These are phyloP conservation scores for Orthosia cruda DNA, from an alignment of 2,888 invertebrate species.

Conservation along the genomic window DNA sequence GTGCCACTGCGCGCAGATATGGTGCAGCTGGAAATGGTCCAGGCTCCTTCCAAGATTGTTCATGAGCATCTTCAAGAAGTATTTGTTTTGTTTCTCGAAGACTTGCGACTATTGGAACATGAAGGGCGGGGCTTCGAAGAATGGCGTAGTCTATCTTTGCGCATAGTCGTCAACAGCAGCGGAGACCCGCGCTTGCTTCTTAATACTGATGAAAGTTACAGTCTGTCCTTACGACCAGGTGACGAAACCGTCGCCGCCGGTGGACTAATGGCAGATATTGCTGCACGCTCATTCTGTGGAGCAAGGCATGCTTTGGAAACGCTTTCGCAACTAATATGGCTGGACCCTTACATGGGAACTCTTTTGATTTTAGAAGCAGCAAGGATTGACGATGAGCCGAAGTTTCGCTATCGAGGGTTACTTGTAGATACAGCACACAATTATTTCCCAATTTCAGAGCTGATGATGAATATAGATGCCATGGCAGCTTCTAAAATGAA, in stretches of 20 bases:
- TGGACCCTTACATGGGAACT: conserved; percentile 92
- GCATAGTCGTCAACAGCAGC: conserved; percentile 87
- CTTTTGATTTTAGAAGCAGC: conserved; percentile 93
- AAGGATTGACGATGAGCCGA: conserved; percentile 94
- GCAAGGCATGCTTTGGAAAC: conserved; percentile 95
- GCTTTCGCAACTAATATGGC: conserved; percentile 95
- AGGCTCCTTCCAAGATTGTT: conserved; percentile 79
- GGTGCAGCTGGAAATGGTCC: conserved; percentile 85
- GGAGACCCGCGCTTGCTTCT: conserved; percentile 91
- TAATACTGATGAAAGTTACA: conserved; percentile 94
- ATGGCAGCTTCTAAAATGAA: conserved; percentile 98
- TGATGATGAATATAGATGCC: conserved; percentile 94
- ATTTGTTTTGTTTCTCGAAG: conserved; percentile 87
- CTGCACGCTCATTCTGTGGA: conserved; percentile 94
- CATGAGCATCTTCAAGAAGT: conserved; percentile 84
- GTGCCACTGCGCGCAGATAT: conserved; percentile 92
- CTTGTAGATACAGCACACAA: conserved; percentile 97
- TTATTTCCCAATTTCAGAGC: conserved; percentile 94
- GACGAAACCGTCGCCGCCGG: conserved; percentile 81
- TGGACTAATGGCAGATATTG: conserved; percentile 91
- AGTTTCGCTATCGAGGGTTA: conserved; percentile 95
- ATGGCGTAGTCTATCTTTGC: conserved; percentile 85
- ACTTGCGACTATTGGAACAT: conserved; percentile 85
- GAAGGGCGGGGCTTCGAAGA: conserved; percentile 77
- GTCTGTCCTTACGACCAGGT: conserved; percentile 90